Evolutionary conservation across 2,888 invertebrate genomes (phyloP).

Genomic region (Calliscelio sp.): DNA sequence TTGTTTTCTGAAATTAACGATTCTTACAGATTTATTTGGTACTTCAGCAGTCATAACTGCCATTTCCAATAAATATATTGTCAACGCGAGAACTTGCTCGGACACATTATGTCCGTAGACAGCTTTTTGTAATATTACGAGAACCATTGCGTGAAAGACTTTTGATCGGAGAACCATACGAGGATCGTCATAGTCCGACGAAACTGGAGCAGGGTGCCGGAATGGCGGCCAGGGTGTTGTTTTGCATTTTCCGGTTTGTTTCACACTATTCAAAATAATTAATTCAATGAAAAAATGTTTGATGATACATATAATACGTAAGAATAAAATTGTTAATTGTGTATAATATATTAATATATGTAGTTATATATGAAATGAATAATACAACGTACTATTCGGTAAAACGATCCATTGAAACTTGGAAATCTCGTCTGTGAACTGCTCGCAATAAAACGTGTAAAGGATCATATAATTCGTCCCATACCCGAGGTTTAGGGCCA

Average conservation of each 20-base stretch:
- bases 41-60: conserved; percentile 88
- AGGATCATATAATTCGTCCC: conserved; percentile 97
- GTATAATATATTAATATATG: too few species aligned
- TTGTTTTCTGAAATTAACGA: too few species aligned
- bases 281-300: conserved; percentile 79
- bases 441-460: conserved; percentile 96
- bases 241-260: conserved; percentile 88
- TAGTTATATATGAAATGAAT: conserved; percentile 30
- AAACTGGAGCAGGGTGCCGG: conserved; percentile 89
- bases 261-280: conserved; percentile 86
- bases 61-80: conserved; percentile 95
- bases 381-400: conserved; percentile 91
- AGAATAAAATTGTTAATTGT: too few species aligned
- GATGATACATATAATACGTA: too few species aligned
- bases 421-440: conserved; percentile 96
- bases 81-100: conserved; percentile 95
- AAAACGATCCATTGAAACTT: conserved; percentile 97
- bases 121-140: conserved; percentile 94
- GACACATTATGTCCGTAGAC: conserved; percentile 91
- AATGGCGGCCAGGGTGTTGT: conserved; percentile 93
- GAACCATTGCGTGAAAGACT: conserved; percentile 91
- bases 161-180: conserved; percentile 88
- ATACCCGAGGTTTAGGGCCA: conserved; percentile 94
- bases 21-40: conserved; percentile 85
- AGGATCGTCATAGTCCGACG: conserved; percentile 90